Evolutionary conservation across 2,797 vertebrate species (phyloP).

Genomic region (Acropternis orthonyx): DNA sequence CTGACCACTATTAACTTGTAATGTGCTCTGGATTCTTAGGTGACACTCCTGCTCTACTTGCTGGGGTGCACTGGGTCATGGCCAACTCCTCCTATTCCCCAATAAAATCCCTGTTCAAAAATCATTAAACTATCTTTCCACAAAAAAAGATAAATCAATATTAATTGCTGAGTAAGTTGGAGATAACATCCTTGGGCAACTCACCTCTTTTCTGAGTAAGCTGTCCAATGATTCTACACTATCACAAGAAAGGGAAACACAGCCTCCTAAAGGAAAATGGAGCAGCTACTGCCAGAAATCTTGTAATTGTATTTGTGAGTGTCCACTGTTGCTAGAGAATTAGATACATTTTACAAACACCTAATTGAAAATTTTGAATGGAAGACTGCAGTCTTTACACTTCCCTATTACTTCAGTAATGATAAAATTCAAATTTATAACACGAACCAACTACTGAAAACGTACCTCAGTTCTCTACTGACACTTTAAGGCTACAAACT

Average conservation of each 20-base stretch:
- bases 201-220: background rate
- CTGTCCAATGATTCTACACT: background rate
- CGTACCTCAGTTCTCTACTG: background rate
- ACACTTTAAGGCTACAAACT: background rate
- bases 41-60: background rate
- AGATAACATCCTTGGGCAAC: background rate
- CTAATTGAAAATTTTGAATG: background rate
- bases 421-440: background rate
- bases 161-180: background rate
- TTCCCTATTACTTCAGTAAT: background rate
- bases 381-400: background rate
- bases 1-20: background rate
- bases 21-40: background rate
- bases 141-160: no score
- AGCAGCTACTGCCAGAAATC: background rate
- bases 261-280: background rate
- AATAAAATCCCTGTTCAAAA: background rate
- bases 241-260: background rate
- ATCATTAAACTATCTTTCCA: background rate
- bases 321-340: background rate
- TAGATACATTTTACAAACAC: background rate
- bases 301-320: background rate
- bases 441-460: background rate
- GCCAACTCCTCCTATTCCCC: background rate
- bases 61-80: accelerated